phyloP scores from a whole-genome alignment of 2,113 vertebrate species.

The Sialia sialis region DNA sequence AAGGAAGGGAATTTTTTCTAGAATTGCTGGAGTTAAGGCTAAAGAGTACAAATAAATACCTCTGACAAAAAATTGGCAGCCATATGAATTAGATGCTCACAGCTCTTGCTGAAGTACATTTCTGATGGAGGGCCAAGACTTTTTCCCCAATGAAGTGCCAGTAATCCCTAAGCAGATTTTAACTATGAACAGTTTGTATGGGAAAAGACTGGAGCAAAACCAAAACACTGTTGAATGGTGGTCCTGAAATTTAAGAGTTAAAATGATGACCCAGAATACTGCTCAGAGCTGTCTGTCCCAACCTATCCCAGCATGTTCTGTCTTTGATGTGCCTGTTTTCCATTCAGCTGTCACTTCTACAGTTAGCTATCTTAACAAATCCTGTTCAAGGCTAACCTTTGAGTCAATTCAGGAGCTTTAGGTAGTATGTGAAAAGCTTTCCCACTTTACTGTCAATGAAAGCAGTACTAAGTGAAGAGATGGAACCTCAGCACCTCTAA shows the following conservation, averaged over 20 bases:
- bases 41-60: neutral
- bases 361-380: neutral
- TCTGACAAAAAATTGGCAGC: neutral
- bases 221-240: neutral
- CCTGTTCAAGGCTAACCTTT: neutral
- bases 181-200: neutral
- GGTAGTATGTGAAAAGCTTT: neutral
- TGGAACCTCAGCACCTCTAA: neutral
- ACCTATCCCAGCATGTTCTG: neutral
- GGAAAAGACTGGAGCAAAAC: neutral
- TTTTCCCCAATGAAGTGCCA: neutral
- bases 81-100: neutral
- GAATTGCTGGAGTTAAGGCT: neutral
- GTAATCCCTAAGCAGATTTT: neutral
- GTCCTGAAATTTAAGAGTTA: neutral
- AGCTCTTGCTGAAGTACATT: neutral
- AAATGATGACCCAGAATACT: neutral
- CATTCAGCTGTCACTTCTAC: neutral
- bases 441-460: neutral
- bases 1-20: neutral
- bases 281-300: neutral
- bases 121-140: fast-evolving
- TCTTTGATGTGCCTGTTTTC: neutral
- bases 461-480: neutral
- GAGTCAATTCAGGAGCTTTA: neutral